phyloP scores from a whole-genome alignment of 1,140 invertebrate genomes.

The Thalassaphorura encarpata region DNA sequence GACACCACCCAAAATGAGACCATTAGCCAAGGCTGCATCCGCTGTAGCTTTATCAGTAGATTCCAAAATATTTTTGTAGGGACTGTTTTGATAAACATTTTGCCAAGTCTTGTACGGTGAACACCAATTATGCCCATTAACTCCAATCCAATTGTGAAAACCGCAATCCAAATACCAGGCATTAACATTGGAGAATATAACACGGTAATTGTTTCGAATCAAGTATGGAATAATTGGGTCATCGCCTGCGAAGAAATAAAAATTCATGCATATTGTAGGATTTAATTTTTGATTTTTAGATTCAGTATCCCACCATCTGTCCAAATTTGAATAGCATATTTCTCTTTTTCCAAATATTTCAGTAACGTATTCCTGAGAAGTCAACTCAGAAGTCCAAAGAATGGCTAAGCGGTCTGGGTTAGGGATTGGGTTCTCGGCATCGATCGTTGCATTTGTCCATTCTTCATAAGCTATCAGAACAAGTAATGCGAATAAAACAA shows the following conservation, averaged over 20 bases:
- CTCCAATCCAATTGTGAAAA: constrained; percentile 63
- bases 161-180: constrained; percentile 75
- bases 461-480: constrained; percentile 10
- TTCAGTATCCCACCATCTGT: constrained; percentile 49
- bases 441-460: constrained; percentile 34
- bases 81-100: constrained; percentile 60
- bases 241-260: too few species aligned
- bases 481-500: not conserved
- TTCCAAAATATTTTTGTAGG: constrained; percentile 57
- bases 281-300: too few species aligned
- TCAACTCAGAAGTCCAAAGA: constrained; percentile 73
- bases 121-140: constrained; percentile 66
- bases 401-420: constrained; percentile 52
- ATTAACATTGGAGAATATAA: constrained; percentile 77
- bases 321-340: constrained; percentile 74
- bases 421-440: too few species aligned
- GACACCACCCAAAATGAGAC: constrained; percentile 55
- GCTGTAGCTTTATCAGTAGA: constrained; percentile 56
- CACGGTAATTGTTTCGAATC: constrained; percentile 54
- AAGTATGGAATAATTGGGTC: constrained; percentile 49
- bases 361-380: constrained; percentile 53
- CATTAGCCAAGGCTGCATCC: constrained; percentile 33
- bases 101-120: constrained; percentile 81
- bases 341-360: constrained; percentile 54
- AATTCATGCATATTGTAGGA: too few species aligned